These are phyloP conservation scores for Ptilonorhynchus violaceus DNA, from an alignment of 2,113 vertebrate genomes.

Conservation along the genomic window DNA sequence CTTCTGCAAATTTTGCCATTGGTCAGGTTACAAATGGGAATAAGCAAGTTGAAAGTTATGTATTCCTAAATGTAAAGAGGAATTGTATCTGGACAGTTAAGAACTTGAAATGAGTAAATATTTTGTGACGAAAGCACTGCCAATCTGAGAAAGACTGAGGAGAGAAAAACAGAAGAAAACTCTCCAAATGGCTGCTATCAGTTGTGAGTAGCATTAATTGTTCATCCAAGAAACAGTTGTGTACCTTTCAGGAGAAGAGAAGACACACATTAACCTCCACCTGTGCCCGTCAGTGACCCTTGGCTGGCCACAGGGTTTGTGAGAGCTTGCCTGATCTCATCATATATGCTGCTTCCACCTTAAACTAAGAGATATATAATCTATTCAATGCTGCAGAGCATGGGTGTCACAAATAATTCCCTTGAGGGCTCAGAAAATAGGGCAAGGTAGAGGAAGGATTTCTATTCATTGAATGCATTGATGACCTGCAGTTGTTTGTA, in stretches of 20 bases:
- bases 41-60: background rate
- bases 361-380: background rate
- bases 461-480: background rate
- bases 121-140: rapidly evolving
- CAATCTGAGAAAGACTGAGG: background rate
- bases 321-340: background rate
- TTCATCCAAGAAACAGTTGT: background rate
- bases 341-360: background rate
- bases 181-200: background rate
- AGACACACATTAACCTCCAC: background rate
- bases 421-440: background rate
- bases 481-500: background rate
- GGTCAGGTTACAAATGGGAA: background rate
- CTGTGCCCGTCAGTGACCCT: background rate
- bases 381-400: background rate
- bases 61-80: background rate
- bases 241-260: background rate
- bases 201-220: background rate
- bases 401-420: background rate
- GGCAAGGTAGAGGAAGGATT: background rate
- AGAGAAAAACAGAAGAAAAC: background rate
- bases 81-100: background rate
- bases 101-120: background rate
- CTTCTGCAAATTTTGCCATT: background rate
- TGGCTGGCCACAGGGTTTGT: background rate